Percentiles rank a stretch among this genome's conserved stretches.
These are phyloP conservation scores for Caranx ignobilis DNA, from an alignment of 2,113 vertebrate genomes.

Conservation along the genomic window DNA sequence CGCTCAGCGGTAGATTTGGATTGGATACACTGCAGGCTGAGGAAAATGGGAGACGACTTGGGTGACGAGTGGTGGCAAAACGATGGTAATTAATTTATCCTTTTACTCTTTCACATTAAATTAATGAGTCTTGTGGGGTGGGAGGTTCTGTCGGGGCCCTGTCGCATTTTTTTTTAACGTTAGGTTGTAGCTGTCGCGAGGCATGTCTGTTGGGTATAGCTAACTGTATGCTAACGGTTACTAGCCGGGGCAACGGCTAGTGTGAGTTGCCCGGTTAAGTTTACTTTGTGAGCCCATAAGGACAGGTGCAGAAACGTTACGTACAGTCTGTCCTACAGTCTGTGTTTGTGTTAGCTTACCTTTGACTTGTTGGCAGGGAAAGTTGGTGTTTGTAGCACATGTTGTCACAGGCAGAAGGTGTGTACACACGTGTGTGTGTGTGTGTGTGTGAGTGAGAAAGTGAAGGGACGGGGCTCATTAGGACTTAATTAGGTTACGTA, in stretches of 20 bases:
- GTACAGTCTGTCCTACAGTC: too few species aligned
- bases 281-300: not conserved
- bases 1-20: conserved; percentile 63
- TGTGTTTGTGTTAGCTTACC: not conserved
- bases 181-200: not conserved
- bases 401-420: not conserved
- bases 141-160: not conserved
- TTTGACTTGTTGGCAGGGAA: not conserved
- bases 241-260: not conserved
- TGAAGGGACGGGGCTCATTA: not conserved
- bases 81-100: conserved; percentile 53
- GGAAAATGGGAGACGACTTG: conserved; percentile 80
- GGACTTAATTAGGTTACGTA: too few species aligned
- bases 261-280: not conserved
- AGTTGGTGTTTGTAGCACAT: not conserved
- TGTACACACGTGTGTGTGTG: conserved; percentile 46
- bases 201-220: not conserved
- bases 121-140: not conserved
- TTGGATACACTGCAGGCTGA: not conserved
- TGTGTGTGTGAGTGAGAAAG: not conserved
- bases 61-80: conserved; percentile 80
- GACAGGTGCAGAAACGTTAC: not conserved
- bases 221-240: conserved; percentile 51
- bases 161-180: too few species aligned
- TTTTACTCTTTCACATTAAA: not conserved